Base-by-base conservation (phyloP, 2,888 invertebrate genomes). In the Andrena bicolor region DNA sequence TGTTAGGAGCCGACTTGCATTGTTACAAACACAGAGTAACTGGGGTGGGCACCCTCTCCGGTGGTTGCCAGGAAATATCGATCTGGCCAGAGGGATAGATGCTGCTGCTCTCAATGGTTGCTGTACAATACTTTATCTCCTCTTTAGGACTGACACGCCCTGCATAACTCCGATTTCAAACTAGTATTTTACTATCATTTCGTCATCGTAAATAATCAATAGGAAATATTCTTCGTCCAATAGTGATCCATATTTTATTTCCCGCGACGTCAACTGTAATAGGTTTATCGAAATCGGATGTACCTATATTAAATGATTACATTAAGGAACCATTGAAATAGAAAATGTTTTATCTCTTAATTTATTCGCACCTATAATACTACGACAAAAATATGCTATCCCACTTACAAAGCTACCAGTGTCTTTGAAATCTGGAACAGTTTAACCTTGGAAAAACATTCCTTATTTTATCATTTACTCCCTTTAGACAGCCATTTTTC, bases 31-130 rank as follows among this genome's bases (percentile, higher is more conserved):
- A 93, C 88, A 90, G 89, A 90, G 90, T 86, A 87, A 89, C 88
- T 80, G 75, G 80, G 88, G 89, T 90, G 90, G 91, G 89, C 90
- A 91, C 92, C 92, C 92, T 92, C 92, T 91, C 88, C 86, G 78
- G 89, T 87, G 92, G 93, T 93, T 93, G 92, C 92, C 92, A 92
- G 92, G 92, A 92, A 93, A 92, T 93, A 93, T 93, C 93, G 93
- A 93, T 93, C 92, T 90, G 89, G 65, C 83, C 82, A 84, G 88
- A 89, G 91, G 90, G 91, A 90, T 88, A 90, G 92, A 92, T 93
- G 90, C 92, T 92, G 92, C 87, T 85, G 87, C 90, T 84, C 85
- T 90, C 87, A 82, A 88, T 89, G 90, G 87, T 88, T 83, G 85
- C 81, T 72, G 71, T 83, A 84, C 84, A 87, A 86, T 89, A 86